Conservation (phyloP, 2,113 vertebrate species). For the Talpa occidentalis region DNA sequence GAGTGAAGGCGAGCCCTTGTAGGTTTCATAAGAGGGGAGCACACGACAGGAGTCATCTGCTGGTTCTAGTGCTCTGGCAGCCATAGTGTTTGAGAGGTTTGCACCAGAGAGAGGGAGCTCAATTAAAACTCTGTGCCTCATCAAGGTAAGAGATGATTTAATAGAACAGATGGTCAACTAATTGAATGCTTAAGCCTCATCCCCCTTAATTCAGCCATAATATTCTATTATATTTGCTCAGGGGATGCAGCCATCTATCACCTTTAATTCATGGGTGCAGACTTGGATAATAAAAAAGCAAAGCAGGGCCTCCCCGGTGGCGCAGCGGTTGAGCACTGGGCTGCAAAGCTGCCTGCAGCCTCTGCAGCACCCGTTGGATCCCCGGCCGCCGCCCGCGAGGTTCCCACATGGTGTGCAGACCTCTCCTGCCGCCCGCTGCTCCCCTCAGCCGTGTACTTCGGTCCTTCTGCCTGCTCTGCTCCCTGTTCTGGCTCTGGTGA, state of each 20-base stretch:
- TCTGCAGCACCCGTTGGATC: too few species aligned
- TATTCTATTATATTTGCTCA: constrained; percentile 10
- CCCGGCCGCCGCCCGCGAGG: too few species aligned
- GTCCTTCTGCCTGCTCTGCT: too few species aligned
- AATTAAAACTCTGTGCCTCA: neutral
- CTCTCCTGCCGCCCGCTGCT: too few species aligned
- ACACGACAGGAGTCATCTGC: neutral
- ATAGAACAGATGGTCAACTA: constrained; percentile 58
- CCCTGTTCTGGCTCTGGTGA: too few species aligned
- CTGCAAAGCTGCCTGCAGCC: too few species aligned
- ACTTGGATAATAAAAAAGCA: neutral
- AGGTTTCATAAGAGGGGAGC: neutral
- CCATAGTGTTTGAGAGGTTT: neutral
- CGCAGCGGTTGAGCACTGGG: too few species aligned
- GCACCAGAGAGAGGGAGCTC: neutral
- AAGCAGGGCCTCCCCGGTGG: too few species aligned
- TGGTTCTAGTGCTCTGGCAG: neutral
- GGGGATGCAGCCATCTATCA: neutral
- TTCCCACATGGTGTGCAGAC: too few species aligned
- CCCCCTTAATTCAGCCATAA: constrained; percentile 28
- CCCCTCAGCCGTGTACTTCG: too few species aligned
- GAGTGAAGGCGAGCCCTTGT: neutral
- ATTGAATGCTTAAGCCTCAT: constrained; percentile 28
- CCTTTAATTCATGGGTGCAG: constrained; percentile 24
- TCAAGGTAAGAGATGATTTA: constrained; percentile 57